Evolutionary conservation across 2,888 invertebrate genomes (phyloP).

Genomic region (Anthrax anthrax): DNA sequence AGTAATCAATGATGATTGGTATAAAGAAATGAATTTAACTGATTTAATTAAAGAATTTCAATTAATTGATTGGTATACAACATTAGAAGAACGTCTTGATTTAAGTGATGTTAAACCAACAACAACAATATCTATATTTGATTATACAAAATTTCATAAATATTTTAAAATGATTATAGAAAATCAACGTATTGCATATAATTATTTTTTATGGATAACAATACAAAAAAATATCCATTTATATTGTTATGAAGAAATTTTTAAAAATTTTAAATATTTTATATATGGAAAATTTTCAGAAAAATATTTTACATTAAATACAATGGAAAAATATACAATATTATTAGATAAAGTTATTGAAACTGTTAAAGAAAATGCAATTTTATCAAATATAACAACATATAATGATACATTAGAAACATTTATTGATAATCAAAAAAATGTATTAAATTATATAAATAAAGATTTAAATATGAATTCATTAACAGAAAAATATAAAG

Average conservation of each 20-base stretch:
- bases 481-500: not conserved
- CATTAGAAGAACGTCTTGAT: not conserved
- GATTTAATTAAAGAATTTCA: not conserved
- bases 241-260: not conserved
- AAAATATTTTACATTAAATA: not conserved
- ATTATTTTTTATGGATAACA: not conserved
- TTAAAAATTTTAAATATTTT: not conserved
- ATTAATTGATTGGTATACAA: not conserved
- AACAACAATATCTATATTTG: not conserved
- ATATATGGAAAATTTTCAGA: not conserved
- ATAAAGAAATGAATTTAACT: not conserved
- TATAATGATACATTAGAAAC: not conserved
- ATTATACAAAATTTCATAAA: not conserved
- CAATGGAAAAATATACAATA: not conserved
- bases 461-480: not conserved
- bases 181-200: not conserved
- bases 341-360: not conserved
- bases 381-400: not conserved
- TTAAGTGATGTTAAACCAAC: not conserved
- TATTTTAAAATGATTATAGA: not conserved
- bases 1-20: not conserved
- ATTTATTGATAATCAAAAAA: not conserved
- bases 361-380: not conserved
- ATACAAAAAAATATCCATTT: not conserved
- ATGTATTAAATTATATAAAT: not conserved